Percentiles rank a stretch among this genome's conserved stretches.
These are phyloP conservation scores for Limnothrissa miodon DNA, from an alignment of 2,113 vertebrate genomes.

Conservation along the genomic window DNA sequence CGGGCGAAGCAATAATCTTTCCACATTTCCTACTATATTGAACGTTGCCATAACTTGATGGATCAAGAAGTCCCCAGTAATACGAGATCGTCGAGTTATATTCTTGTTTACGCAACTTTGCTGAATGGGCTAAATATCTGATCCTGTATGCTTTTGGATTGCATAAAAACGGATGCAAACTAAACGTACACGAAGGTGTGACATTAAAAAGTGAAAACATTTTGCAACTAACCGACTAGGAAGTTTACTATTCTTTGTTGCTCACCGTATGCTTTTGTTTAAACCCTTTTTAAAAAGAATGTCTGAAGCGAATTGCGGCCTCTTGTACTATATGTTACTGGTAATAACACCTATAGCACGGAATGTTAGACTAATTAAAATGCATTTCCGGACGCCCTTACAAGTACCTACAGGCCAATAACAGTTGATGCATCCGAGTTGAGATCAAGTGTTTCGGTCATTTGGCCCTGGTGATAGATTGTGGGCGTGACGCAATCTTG, in stretches of 20 bases:
- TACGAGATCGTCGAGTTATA: not conserved
- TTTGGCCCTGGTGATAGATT: not conserved
- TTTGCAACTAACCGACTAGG: no score
- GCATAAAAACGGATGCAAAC: not conserved
- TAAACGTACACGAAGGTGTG: not conserved
- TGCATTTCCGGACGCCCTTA: not conserved
- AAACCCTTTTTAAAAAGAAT: no score
- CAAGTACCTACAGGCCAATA: not conserved
- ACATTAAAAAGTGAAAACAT: no score
- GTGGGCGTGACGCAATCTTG: slow-evolving; percentile 55
- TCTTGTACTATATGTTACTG: not conserved
- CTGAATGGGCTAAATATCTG: not conserved
- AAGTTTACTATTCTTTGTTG: no score
- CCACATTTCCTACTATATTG: not conserved
- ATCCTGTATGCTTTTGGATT: not conserved
- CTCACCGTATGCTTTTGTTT: no score
- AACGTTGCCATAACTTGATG: not conserved
- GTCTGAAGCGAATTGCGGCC: no score
- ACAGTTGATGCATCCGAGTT: not conserved
- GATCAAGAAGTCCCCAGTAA: not conserved
- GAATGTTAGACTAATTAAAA: not conserved
- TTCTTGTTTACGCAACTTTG: not conserved
- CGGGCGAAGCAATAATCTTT: not conserved
- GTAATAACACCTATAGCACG: not conserved
- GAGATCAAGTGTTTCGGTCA: not conserved